Evolutionary conservation across 1,140 invertebrate species (phyloP).

Genomic region (Mactra quadrangularis): DNA sequence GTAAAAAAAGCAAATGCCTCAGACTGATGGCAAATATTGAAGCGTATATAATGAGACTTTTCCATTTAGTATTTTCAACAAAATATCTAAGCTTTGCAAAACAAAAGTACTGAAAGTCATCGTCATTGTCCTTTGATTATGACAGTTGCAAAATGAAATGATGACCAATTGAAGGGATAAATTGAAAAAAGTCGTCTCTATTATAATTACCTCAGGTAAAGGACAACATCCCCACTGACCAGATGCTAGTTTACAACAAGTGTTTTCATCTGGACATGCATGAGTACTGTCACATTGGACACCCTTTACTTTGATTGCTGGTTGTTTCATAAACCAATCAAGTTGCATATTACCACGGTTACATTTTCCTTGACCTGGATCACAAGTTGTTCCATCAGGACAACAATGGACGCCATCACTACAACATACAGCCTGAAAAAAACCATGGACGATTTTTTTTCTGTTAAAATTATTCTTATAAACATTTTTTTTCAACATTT

Average conservation of each 20-base stretch:
- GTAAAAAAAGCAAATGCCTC: too few relatives aligned
- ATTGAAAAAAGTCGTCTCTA: background rate
- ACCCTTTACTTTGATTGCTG: constrained; percentile 39
- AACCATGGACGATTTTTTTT: constrained; percentile 66
- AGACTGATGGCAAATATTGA: too few relatives aligned
- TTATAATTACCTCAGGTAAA: constrained; percentile 69
- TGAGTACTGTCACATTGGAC: constrained; percentile 69
- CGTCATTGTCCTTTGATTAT: too few relatives aligned
- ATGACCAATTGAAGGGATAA: too few relatives aligned
- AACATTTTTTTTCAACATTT: too few relatives aligned
- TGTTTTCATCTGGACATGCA: constrained; percentile 81
- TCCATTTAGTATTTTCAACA: too few relatives aligned
- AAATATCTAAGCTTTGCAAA: too few relatives aligned
- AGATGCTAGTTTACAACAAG: constrained; percentile 81
- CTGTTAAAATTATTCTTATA: too few relatives aligned
- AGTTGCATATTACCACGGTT: constrained; percentile 42
- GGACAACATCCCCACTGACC: constrained; percentile 84
- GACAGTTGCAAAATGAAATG: too few relatives aligned
- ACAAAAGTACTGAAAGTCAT: too few relatives aligned
- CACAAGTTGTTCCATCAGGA: constrained; percentile 73
- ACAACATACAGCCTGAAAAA: constrained; percentile 79
- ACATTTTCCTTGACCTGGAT: constrained; percentile 67
- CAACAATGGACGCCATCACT: constrained; percentile 78
- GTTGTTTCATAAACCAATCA: constrained; percentile 62
- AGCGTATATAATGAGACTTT: too few relatives aligned